These are phyloP conservation scores for Sphaerophoria rueppellii DNA, from an alignment of 2,888 invertebrate species.

Conservation along the genomic window DNA sequence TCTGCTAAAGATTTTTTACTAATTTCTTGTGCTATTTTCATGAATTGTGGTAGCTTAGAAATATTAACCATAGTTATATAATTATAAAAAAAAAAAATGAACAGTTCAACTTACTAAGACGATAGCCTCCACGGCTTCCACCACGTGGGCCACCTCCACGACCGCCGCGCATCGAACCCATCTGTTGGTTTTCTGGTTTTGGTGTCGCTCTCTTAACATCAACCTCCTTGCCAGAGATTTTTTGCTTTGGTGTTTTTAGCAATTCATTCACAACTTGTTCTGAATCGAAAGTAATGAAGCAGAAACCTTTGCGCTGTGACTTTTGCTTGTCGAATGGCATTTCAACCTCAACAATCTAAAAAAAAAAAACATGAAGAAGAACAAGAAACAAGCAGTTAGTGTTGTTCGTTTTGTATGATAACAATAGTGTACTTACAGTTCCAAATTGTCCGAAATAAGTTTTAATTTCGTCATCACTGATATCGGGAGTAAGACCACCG, in stretches of 20 bases:
- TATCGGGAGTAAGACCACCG: conserved; percentile 95
- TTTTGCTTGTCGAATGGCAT: conserved; percentile 99
- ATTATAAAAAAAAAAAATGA: conserved; percentile 23
- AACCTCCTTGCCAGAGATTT: conserved; percentile 96
- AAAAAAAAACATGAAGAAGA: conserved; percentile 24
- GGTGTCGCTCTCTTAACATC: conserved; percentile 98
- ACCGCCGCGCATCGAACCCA: conserved; percentile 85
- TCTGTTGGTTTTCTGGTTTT: conserved; percentile 90
- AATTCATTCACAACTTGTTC: conserved; percentile 96
- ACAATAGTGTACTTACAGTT: too few relatives aligned
- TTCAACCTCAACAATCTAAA: conserved; percentile 95
- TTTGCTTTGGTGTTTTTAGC: conserved; percentile 95
- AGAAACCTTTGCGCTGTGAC: conserved; percentile 98
- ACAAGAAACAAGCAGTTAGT: background rate
- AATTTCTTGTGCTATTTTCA: too few relatives aligned
- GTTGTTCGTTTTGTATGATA: too few relatives aligned
- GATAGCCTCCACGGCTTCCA: conserved; percentile 86
- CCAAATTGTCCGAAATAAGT: conserved; percentile 96
- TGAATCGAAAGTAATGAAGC: conserved; percentile 98
- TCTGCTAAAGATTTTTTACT: too few relatives aligned
- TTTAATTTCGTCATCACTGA: conserved; percentile 96
- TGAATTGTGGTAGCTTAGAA: too few relatives aligned
- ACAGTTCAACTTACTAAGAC: conserved; percentile 77
- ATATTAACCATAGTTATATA: too few relatives aligned
- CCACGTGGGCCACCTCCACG: conserved; percentile 87